Evolutionary conservation across 2,888 invertebrate genomes (phyloP), one percentile per base, ranked within the genome.

Genomic region (Apeira syringaria): DNA sequence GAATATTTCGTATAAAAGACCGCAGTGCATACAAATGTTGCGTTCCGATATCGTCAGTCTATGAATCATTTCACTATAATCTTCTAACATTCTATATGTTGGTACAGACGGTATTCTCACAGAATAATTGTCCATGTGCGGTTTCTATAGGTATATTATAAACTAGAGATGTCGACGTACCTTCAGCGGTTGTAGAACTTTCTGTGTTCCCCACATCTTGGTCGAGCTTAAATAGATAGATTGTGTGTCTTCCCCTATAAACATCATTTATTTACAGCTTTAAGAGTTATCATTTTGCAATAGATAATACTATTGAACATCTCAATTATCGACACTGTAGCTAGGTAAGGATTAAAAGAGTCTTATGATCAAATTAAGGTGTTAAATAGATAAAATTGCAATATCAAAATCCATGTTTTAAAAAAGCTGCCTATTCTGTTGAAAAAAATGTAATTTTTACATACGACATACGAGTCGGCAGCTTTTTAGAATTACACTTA

Each of bases 141-240:
- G n/a, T n/a, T n/a, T n/a, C n/a, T n/a, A n/a, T n/a, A n/a, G n/a
- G n/a, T n/a, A n/a, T n/a, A n/a, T n/a, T n/a, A n/a, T n/a, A n/a
- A n/a, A n/a, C n/a, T n/a, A n/a, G n/a, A n/a, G n/a, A n/a, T n/a
- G n/a, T n/a, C n/a, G n/a, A n/a, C n/a, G n/a, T n/a, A n/a, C n/a
- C n/a, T n/a, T n/a, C n/a, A n/a, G n/a, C n/a, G n/a, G n/a, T n/a
- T n/a, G n/a, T n/a, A n/a, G n/a, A n/a, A n/a, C n/a, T n/a, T n/a
- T n/a, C n/a, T n/a, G n/a, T n/a, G n/a, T n/a, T n/a, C n/a, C n/a
- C n/a, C n/a, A n/a, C n/a, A n/a, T 36, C 13, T 41, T 41, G 58
- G 61, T 70, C 73, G 73, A 73, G 73, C 73, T 73, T 73, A 69
- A 55, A 62, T 61, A 61, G 55, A 60, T 70, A 62, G 57, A 53